phyloP scores from a whole-genome alignment of 2,888 invertebrate genomes.

The Drosophila kuntzei region DNA sequence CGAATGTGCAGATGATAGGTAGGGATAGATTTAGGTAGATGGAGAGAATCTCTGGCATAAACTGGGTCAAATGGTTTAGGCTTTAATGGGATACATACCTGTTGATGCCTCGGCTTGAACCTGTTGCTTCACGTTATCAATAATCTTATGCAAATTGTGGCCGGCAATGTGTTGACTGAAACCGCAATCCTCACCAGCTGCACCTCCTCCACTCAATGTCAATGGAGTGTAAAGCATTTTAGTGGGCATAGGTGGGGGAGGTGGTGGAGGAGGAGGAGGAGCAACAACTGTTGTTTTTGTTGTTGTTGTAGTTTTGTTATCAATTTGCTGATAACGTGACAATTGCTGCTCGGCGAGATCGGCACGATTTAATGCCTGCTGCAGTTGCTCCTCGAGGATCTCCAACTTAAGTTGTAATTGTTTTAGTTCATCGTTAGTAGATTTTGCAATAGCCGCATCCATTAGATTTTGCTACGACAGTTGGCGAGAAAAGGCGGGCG shows the following conservation, averaged over 20 bases:
- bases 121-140: slow-evolving; percentile 83
- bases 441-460: slow-evolving; percentile 86
- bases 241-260: slow-evolving; percentile 78
- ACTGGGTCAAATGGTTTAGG: slow-evolving; percentile 4
- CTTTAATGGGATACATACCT: slow-evolving; percentile 81
- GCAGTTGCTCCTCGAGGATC: slow-evolving; percentile 87
- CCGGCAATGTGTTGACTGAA: slow-evolving; percentile 75
- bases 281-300: slow-evolving; percentile 72
- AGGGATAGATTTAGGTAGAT: no score
- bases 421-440: slow-evolving; percentile 86
- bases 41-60: not conserved
- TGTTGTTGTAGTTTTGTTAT: slow-evolving; percentile 37
- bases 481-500: slow-evolving; percentile 27
- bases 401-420: slow-evolving; percentile 87
- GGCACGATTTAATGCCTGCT: slow-evolving; percentile 86
- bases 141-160: slow-evolving; percentile 81
- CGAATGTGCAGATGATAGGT: no score
- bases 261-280: slow-evolving; percentile 81
- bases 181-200: slow-evolving; percentile 32
- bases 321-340: slow-evolving; percentile 74
- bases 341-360: slow-evolving; percentile 86
- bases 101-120: slow-evolving; percentile 84
- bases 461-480: slow-evolving; percentile 86
- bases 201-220: slow-evolving; percentile 20
- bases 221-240: slow-evolving; percentile 72